Evolutionary conservation across 2,888 invertebrate genomes (phyloP), one percentile per base, ranked within the genome.

Genomic region (Rhyacophila evoluta): DNA sequence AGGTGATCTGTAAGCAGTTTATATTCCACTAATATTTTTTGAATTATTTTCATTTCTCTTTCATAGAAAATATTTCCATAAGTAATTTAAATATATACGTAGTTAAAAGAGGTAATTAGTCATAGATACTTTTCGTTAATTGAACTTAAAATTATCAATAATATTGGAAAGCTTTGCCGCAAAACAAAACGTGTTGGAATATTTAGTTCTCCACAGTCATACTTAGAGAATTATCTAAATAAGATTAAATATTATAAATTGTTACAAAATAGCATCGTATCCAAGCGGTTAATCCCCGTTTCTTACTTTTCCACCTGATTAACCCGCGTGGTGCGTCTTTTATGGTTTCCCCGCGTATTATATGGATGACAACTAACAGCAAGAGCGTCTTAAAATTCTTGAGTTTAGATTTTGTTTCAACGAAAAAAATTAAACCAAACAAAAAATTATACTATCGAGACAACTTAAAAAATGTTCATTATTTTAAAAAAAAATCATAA

Each of bases 201-300:
- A 55, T 55, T 55, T 19, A 2, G 29, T 33, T 55, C 19, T 55
- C 19, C 55, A 55, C 19, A 15, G 2, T 2, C 29, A 33, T 55
- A 10, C 55, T 55, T n/a, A 19, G 1, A 8, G 55, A 19, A 5
- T 25, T 55, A 25, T 10, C 55, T 55, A 55, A 55, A 55, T 55
- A 55, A 55, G 55, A 55, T 55, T 55, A 55, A 55, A 55, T 55
- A 19, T 19, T 55, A 55, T 55, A 55, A 55, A 55, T 55, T 55
- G 55, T 55, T 55, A 55, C 55, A 55, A 55, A 55, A 55, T 55
- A 55, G 55, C 55, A 10, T 55, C 5, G 55, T 25, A 55, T 55
- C 55, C 55, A 55, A 55, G 55, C 55, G 8, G 55, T 55, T 55
- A 55, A 55, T 55, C 55, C 55, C 55, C 25, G 25, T 55, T 55